Base-by-base conservation (phyloP, 2,113 vertebrate species). In the Agapornis roseicollis region DNA sequence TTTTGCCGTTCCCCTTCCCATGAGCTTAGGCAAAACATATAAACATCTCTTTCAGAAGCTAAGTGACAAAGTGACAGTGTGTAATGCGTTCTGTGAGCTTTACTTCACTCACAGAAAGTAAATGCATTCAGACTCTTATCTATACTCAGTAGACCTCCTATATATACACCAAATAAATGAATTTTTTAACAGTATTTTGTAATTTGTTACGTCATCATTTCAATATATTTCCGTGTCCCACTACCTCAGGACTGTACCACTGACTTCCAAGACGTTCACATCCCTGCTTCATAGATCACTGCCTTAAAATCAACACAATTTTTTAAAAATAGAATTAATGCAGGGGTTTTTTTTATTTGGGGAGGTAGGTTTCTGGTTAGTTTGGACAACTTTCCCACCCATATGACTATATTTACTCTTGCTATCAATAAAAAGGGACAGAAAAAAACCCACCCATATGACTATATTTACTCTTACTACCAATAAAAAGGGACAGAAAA, bases 1-100 rank as follows among this genome's bases (percentile, higher is more conserved):
- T 37, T 94, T 92, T 96, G 64, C 50, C 92, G 35, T 84, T 93
- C 50, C 81, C 33, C 84, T 85, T 85, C 58, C 53, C 31, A 39
- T 31, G 24, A 92, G 17, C 18, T 79, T 80, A 44, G 22, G 11
- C 8, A 91, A 92, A 87, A 65, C 0, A 0, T 44, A 81, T 56
- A 81, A 93, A 82, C 6, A 3, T 52, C 16, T 78, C 92, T 86
- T 93, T 64, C 50, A 84, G 56, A 7, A 69, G n/a, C 56, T 89
- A 71, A 89, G 68, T 47, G 20, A 74, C 72, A 74, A 79, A 71
- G 56, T 58, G 82, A 52, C n/a, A 58, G 56, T 12, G 7, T 68
- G 33, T 41, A 69, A 87, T 60, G 17, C 70, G 41, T 18, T 90
- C 41, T 83, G 17, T 63, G 63, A 86, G 23, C 61, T 90, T 85